Evolutionary conservation across 2,113 vertebrate genomes (phyloP).

Genomic region (Tonatia bakeri): DNA sequence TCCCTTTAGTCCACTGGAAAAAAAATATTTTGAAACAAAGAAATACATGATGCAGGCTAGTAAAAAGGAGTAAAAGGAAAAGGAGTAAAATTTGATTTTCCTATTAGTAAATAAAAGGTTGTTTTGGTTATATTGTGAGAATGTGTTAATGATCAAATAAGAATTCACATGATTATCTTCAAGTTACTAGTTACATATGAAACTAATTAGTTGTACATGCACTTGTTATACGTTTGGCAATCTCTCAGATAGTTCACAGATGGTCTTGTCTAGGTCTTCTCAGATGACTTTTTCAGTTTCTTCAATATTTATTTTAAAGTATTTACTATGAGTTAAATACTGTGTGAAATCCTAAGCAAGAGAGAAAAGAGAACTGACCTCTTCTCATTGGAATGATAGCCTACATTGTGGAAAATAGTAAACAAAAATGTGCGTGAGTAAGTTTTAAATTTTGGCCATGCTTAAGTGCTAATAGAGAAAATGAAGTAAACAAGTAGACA

Average conservation of each 20-base stretch:
- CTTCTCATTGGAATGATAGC: not conserved
- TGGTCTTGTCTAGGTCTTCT: not conserved
- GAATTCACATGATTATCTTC: not conserved
- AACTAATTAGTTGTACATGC: not conserved
- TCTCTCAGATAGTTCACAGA: not conserved
- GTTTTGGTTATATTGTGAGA: not conserved
- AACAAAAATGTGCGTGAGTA: not conserved
- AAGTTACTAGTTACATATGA: not conserved
- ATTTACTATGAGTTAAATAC: not conserved
- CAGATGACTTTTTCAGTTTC: not conserved
- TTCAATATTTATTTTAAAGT: not conserved
- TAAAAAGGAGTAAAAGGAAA: not conserved
- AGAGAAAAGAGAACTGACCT: not conserved
- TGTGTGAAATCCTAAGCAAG: not conserved
- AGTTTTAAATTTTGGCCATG: not conserved
- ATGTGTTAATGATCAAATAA: constrained; percentile 10
- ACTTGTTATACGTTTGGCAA: not conserved
- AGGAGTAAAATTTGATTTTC: not conserved
- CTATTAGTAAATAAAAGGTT: not conserved
- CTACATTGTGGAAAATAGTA: not conserved
- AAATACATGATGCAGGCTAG: not conserved
- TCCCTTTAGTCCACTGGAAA: not conserved
- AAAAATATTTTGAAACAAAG: not conserved
- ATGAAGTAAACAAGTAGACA: not conserved
- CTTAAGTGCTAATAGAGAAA: not conserved